Base-by-base conservation (phyloP, 2,888 invertebrate species). In the Homarus gammarus region DNA sequence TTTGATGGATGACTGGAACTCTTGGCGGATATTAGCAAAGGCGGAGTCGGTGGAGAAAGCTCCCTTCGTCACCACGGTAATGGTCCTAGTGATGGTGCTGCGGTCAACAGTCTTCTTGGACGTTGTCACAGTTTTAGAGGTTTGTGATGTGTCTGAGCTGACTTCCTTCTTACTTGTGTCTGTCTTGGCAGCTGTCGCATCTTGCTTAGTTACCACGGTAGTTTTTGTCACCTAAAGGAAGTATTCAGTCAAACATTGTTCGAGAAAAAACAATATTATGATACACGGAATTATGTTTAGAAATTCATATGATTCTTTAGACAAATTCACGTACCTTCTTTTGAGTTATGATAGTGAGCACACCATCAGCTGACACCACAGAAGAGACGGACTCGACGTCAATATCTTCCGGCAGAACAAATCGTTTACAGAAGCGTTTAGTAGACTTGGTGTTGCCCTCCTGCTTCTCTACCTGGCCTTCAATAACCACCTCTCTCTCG, bases 41-140 rank as follows among this genome's bases (percentile, higher is more conserved):
- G 70, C 73, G 8, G 91, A 78, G 36, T 91, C 91, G 68, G 73
- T 86, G 82, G 87, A 91, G 88, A 91, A 91, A 36, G 56, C 56
- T 18, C 85, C 85, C 56, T 64, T 75, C 31, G 36, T 31, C 2
- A 44, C 38, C 31, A 85, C 40, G 64, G 75, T n/a, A 22, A 85
- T 40, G 51, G 61, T n/a, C 33, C 36, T 88, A 49, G 51, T 77
- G 33, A 77, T 40, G n/a, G 78, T 68, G 27, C 44, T 77, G 49
- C 78, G 33, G 31, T 40, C 33, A 33, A 49, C 49, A 22, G 40
- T 49, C 33, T 51, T 78, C 18, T 36, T 44, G 33, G n/a, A 56
- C 56, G 33, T 12, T 51, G n/a, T 84, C 36, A 27, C 56, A 51
- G 15, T 73, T 38, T 84, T 84, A 18, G 0, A 38, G 36, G 56